phyloP scores from a whole-genome alignment of 2,888 invertebrate genomes.

The Acheta domesticus region DNA sequence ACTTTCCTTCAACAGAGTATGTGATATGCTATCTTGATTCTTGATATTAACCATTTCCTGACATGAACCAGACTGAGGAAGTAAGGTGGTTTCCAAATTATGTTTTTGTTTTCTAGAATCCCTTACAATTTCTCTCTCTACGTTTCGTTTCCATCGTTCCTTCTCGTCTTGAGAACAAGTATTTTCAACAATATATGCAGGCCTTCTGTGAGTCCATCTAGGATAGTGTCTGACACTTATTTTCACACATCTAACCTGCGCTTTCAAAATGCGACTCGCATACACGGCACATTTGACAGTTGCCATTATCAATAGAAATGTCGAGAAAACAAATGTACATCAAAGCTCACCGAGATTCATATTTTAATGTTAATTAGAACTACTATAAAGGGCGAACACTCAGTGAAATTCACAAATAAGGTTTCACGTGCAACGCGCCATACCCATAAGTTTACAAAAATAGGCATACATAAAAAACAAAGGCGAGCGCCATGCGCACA shows the following conservation, averaged over 20 bases:
- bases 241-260: no score
- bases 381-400: no score
- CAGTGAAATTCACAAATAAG: no score
- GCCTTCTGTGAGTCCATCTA: conserved; percentile 55
- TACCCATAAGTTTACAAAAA: no score
- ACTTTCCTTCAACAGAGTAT: background rate
- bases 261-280: background rate
- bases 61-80: background rate
- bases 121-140: conserved; percentile 45
- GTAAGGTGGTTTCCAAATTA: conserved; percentile 34
- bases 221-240: conserved; percentile 18
- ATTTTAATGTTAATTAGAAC: no score
- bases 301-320: no score
- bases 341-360: no score
- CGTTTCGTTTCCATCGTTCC: conserved; percentile 45
- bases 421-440: no score
- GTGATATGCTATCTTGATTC: background rate
- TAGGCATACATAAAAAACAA: no score
- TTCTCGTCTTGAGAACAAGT: conserved; percentile 47
- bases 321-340: no score
- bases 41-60: background rate
- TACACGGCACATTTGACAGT: background rate
- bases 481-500: no score
- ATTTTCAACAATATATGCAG: conserved; percentile 53
- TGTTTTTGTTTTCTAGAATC: conserved; percentile 30